Evolutionary conservation across 2,888 invertebrate genomes (phyloP), one percentile per base, ranked within the genome.

Genomic region (Lasioglossum lativentre): DNA sequence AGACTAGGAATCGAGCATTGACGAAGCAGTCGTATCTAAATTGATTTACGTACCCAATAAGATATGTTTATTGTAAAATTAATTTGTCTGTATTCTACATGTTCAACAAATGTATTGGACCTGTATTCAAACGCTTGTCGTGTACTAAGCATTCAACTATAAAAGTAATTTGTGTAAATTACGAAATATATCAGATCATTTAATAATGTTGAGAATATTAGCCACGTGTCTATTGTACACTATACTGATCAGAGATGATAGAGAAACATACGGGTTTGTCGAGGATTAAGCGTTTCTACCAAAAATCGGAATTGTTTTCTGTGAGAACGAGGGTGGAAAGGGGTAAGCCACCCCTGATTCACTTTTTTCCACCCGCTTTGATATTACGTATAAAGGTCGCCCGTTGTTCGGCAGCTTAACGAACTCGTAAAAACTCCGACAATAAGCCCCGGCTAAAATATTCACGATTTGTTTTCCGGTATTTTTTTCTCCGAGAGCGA

Each of bases 361-460:
- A 66, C 23, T 34, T 72, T 72, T 68, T 68, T 27, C 47, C 30
- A n/a, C 30, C 12, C 19, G 66, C 38, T 42, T 75, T 30, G 63
- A 47, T 38, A 40, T 85, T 78, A 66, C 70, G 2, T 1, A n/a
- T n/a, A 59, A 34, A 66, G 52, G 45, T 38, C 34, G 63, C 56
- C 16, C 12, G 47, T 27, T 30, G 45, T 85, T 83, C 40, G 47
- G 68, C 73, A 59, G 73, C 68, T 82, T 82, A 73, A 77, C 78
- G 66, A 78, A 75, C 78, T 78, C 78, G 75, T 72, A 63, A 75
- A 83, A 83, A 66, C 42, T 71, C 63, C 14, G 14, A 47, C 75
- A 83, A 83, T 78, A 78, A 83, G 71, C 75, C 75, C 42, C 10
- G 71, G 63, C 75, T 75, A 66, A 83, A 85, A 85, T 85, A 83